Percentiles rank a stretch among this genome's conserved stretches.
Evolutionary conservation across 2,113 vertebrate genomes (phyloP).

Genomic region (Leptocoma aspasia): DNA sequence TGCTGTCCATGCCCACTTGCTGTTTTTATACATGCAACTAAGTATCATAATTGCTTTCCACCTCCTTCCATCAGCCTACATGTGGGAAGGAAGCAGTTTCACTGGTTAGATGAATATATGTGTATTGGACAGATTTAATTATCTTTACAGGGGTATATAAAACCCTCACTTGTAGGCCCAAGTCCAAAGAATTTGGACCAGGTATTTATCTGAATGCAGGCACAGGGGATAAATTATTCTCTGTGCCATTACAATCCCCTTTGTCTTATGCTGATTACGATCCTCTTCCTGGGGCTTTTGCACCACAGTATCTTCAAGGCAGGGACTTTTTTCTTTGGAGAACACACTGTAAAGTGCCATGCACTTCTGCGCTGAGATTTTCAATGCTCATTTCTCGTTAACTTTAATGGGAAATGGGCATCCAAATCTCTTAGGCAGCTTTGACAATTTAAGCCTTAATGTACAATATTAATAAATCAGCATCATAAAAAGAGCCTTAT

Average conservation of each 20-base stretch:
- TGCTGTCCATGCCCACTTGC: constrained; percentile 27
- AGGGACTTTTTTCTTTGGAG: constrained; percentile 44
- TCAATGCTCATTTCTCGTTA: constrained; percentile 65
- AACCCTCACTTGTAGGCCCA: background rate
- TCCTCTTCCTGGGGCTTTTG: background rate
- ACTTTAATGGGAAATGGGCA: constrained; percentile 68
- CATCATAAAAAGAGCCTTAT: constrained; percentile 54
- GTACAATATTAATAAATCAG: constrained; percentile 67
- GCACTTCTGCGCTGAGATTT: constrained; percentile 43
- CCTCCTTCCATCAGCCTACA: background rate
- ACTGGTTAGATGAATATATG: constrained; percentile 10
- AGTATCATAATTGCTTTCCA: background rate
- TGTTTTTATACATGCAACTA: constrained; percentile 40
- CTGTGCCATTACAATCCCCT: background rate
- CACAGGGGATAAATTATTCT: background rate
- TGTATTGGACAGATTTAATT: constrained; percentile 36
- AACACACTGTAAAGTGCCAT: background rate
- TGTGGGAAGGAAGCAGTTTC: constrained; percentile 13
- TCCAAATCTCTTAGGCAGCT: constrained; percentile 63
- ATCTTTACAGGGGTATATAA: constrained; percentile 13
- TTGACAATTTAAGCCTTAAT: constrained; percentile 65
- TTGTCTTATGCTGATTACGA: background rate
- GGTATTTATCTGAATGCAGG: background rate
- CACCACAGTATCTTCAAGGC: background rate
- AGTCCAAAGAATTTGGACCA: constrained; percentile 26